These are phyloP conservation scores for Echinarachnius parma DNA, from an alignment of 53 echinoderm and acorn worm species.

Conservation along the genomic window DNA sequence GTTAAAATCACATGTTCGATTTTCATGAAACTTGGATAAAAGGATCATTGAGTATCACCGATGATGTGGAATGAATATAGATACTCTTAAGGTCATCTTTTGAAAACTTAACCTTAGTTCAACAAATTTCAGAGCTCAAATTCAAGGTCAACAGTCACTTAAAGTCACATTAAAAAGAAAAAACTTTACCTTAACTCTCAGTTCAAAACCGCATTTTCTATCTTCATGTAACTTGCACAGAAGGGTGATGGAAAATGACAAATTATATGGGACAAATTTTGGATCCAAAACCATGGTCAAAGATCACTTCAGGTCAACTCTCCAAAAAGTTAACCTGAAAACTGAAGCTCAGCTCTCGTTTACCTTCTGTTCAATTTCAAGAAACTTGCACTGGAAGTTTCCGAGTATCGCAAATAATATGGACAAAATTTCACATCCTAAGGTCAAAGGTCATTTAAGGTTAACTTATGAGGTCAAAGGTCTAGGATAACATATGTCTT, in stretches of 20 bases:
- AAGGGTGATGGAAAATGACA: slow-evolving; percentile 3
- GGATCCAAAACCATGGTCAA: slow-evolving; percentile 2
- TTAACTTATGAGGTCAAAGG: slow-evolving; percentile 8
- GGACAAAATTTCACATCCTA: background rate
- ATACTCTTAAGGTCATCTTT: too few species aligned
- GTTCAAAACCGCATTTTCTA: too few species aligned
- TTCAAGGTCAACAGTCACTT: slow-evolving; percentile 10
- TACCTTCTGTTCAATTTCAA: background rate
- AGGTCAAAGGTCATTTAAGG: slow-evolving; percentile 3
- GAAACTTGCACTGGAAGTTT: slow-evolving; percentile 1
- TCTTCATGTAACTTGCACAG: slow-evolving; percentile 8
- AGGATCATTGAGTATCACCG: too few species aligned
- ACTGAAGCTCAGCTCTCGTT: slow-evolving; percentile 2
- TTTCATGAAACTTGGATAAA: too few species aligned
- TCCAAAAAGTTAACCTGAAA: slow-evolving; percentile 7
- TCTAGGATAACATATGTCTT: slow-evolving; percentile 2
- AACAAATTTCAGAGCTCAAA: slow-evolving; percentile 2
- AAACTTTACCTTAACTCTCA: too few species aligned
- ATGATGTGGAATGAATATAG: too few species aligned
- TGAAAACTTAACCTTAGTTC: background rate
- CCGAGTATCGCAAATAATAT: slow-evolving; percentile 3
- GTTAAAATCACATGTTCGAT: too few species aligned
- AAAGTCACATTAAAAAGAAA: too few species aligned
- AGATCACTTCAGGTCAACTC: slow-evolving; percentile 7
- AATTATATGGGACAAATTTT: slow-evolving; percentile 1